Evolutionary conservation across 2,888 invertebrate genomes (phyloP).

Genomic region (Alviniconcha strummeri): DNA sequence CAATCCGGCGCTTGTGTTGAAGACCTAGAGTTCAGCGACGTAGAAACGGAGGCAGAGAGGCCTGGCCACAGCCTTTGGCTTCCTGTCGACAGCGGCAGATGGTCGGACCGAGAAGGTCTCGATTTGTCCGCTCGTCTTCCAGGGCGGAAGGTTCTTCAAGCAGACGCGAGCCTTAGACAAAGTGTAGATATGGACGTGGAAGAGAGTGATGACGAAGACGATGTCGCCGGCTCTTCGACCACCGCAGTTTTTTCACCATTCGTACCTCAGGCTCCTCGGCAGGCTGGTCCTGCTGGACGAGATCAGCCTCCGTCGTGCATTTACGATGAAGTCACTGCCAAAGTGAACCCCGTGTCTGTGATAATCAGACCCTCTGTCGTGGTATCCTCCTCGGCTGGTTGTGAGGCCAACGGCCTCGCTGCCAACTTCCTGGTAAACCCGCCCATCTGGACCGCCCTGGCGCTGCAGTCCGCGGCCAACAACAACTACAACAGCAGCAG

Average conservation of each 20-base stretch:
- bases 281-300: slow-evolving; percentile 13
- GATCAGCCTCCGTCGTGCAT: background rate
- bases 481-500: background rate
- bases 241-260: background rate
- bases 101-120: too few relatives aligned
- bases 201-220: background rate
- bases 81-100: too few relatives aligned
- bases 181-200: slow-evolving; percentile 6
- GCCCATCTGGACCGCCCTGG: slow-evolving; percentile 30
- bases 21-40: too few relatives aligned
- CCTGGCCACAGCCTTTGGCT: too few relatives aligned
- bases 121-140: background rate
- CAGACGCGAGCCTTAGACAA: background rate
- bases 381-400: background rate
- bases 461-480: slow-evolving; percentile 15
- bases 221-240: too few relatives aligned
- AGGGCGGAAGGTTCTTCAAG: background rate
- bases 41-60: too few relatives aligned
- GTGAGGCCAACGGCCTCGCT: too few relatives aligned
- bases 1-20: too few relatives aligned
- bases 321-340: background rate
- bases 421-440: slow-evolving; percentile 3
- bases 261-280: background rate
- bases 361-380: slow-evolving; percentile 4
- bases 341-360: background rate